phyloP scores from a whole-genome alignment of 2,888 invertebrate species.

The Pycnomerus fuliginosus region DNA sequence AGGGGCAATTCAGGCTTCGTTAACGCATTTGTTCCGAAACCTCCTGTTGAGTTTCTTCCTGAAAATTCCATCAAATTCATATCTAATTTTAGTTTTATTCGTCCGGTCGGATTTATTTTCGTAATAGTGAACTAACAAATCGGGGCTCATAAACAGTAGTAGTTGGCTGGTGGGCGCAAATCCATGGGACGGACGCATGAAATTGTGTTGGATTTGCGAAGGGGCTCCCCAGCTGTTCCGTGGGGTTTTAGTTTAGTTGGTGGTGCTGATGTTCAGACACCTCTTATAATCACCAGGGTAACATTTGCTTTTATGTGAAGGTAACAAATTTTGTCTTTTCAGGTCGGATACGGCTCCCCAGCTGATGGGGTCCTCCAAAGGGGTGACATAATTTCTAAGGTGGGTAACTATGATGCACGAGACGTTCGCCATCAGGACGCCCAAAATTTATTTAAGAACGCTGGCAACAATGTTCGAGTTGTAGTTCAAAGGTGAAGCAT shows the following conservation, averaged over 20 bases:
- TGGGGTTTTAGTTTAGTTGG: slow-evolving; percentile 89
- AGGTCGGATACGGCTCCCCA: slow-evolving; percentile 87
- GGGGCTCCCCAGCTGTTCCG: slow-evolving; percentile 69
- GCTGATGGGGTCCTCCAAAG: slow-evolving; percentile 81
- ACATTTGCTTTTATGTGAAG: slow-evolving; percentile 40
- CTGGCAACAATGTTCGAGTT: slow-evolving; percentile 75
- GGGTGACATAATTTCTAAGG: slow-evolving; percentile 88
- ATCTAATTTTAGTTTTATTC: slow-evolving; percentile 26
- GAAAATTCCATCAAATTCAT: too few species aligned
- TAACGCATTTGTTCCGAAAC: slow-evolving; percentile 9
- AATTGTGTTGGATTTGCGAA: slow-evolving; percentile 71
- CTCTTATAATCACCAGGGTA: slow-evolving; percentile 88
- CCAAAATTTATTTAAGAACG: slow-evolving; percentile 81
- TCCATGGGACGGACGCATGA: slow-evolving; percentile 70
- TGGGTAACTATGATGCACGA: slow-evolving; percentile 85
- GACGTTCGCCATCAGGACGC: slow-evolving; percentile 90
- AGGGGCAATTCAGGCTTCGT: too few species aligned
- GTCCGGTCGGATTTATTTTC: slow-evolving; percentile 29
- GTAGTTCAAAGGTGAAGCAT: slow-evolving; percentile 75
- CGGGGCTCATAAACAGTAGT: slow-evolving; percentile 24
- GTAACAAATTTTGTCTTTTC: slow-evolving; percentile 29
- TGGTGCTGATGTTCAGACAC: slow-evolving; percentile 81
- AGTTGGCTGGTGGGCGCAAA: slow-evolving; percentile 19
- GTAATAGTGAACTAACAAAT: slow-evolving; percentile 27
- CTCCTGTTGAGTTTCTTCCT: slow-evolving; percentile 19